phyloP scores from a whole-genome alignment of 2,797 vertebrate species.

The Anguilla pacifica region DNA sequence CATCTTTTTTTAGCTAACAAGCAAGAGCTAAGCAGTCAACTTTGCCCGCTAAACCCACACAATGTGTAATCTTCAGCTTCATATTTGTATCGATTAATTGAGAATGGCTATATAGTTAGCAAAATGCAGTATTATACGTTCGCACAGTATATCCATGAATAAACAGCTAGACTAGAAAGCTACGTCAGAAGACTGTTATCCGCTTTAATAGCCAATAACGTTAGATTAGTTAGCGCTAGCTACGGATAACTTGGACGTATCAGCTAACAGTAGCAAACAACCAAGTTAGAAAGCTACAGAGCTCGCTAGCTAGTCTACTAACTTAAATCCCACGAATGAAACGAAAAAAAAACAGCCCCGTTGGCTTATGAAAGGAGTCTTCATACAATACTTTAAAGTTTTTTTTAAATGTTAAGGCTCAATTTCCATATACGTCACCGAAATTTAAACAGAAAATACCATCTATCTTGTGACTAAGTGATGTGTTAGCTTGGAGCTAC shows the following conservation, averaged over 20 bases:
- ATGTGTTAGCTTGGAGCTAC: not conserved
- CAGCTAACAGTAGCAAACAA: not conserved
- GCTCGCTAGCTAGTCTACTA: constrained; percentile 7
- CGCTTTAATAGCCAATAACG: not conserved
- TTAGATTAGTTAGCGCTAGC: not conserved
- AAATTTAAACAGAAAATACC: not conserved
- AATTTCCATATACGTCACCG: not conserved
- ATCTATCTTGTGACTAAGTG: not conserved
- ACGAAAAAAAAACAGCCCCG: not conserved
- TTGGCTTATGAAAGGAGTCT: not conserved
- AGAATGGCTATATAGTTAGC: not conserved
- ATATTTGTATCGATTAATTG: not conserved
- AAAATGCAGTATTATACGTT: not conserved
- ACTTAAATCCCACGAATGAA: not conserved
- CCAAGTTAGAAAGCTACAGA: not conserved
- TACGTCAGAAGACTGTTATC: not conserved
- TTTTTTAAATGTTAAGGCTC: not conserved
- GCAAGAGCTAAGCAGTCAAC: not conserved
- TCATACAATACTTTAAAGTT: not conserved
- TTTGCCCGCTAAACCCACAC: not conserved
- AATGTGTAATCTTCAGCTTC: not conserved
- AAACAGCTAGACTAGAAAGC: not conserved
- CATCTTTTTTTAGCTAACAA: not conserved
- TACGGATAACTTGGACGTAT: not conserved
- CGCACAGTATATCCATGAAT: not conserved